A percentile compares a stretch with the other conserved stretches of the same genome.
Conservation (phyloP, 1,140 invertebrate genomes). For the Trichonephila inaurata region DNA sequence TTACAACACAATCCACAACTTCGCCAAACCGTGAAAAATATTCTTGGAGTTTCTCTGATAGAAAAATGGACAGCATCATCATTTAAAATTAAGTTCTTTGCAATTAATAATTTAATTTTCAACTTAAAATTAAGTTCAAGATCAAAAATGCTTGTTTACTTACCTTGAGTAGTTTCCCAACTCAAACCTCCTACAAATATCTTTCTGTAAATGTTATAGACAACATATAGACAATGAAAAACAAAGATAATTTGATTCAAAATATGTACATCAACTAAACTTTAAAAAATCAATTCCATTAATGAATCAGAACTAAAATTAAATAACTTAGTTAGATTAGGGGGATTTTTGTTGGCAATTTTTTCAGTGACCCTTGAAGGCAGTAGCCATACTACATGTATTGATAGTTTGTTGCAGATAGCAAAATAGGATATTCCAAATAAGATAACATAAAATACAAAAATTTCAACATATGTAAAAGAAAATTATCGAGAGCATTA, state of each 20-base stretch:
- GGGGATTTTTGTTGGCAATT: neutral
- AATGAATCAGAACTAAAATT: neutral
- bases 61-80: neutral
- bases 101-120: neutral
- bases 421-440: too few relatives aligned
- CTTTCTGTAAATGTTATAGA: conserved; percentile 87
- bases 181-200: conserved; percentile 97
- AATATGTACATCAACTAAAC: neutral
- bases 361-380: neutral
- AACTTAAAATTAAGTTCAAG: neutral
- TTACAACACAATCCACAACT: conserved; percentile 98
- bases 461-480: too few relatives aligned
- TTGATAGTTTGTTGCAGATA: too few relatives aligned
- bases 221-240: neutral
- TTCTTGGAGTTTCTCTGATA: conserved; percentile 90
- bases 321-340: neutral
- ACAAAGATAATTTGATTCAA: neutral
- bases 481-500: too few relatives aligned
- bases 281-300: neutral
- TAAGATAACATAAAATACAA: too few relatives aligned
- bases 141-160: neutral
- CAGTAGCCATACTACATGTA: too few relatives aligned
- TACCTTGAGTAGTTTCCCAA: conserved; percentile 95
- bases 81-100: neutral
- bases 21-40: conserved; percentile 98